Evolutionary conservation across 2,113 vertebrate genomes (phyloP), one percentile per base, ranked within the genome.

Genomic region (Sprattus sprattus): DNA sequence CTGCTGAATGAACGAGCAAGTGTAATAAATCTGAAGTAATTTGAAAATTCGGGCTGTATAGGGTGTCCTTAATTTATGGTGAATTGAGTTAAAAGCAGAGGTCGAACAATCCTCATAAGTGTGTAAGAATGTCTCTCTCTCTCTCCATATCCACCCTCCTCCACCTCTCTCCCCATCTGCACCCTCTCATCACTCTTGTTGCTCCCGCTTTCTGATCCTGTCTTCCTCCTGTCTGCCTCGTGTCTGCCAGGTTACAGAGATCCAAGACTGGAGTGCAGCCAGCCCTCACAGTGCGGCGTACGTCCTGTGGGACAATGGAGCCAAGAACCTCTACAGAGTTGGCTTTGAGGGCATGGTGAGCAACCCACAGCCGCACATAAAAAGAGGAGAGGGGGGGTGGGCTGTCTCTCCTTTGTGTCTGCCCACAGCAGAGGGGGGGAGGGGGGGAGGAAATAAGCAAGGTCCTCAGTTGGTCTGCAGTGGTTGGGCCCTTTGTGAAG

Each of bases 261-360:
- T 99, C 90, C 98, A 99, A 89, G 98, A 99, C 90, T 99, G 98
- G 98, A 99, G 98, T 78, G 98, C 98, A 0, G 97, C 98, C 18
- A 99, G 98, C 91, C 98, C 98, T 11, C 98, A 99, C 89, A 99
- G 98, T 0, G 98, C 98, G 84, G 98, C 98, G 75, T 99, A 99
- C 88, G 98, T 99, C 90, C 95, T 99, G 81, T 99, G 98, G 98
- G 98, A 99, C 95, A 99, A 99, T 91, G 98, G 98, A 92, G 98
- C 98, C 92, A 99, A 99, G 94, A 99, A 99, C 95, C 96, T 99
- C 87, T 99, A 99, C 94, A 93, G 98, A 94, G 98, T 99, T 90
- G 98, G 98, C 93, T 99, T 99, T 89, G 98, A 99, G 93, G 98
- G 98, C 94, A 99, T 99, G 98, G 98, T 99, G 93, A 97, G 98